phyloP scores from a whole-genome alignment of 2,888 invertebrate species.

The Meliscaeva auricollis region DNA sequence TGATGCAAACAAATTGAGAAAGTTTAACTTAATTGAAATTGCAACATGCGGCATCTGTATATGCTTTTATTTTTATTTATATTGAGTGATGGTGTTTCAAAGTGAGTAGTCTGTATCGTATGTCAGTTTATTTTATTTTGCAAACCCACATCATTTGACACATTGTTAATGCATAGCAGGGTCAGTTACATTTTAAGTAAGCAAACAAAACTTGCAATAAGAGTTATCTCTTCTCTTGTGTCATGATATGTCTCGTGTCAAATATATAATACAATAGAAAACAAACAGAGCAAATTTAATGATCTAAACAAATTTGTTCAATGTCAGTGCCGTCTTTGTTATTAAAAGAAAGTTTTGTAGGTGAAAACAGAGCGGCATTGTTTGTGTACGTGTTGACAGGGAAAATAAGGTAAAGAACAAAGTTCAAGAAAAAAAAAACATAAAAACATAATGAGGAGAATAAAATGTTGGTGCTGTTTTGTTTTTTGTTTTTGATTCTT shows the following conservation, averaged over 20 bases:
- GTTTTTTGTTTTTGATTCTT: not conserved
- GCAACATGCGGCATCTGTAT: slow-evolving; percentile 13
- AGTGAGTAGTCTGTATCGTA: not conserved
- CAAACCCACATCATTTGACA: slow-evolving; percentile 11
- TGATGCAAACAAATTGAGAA: slow-evolving; percentile 48
- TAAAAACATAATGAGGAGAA: too few species aligned
- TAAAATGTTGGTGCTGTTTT: not conserved
- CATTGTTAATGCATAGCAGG: not conserved
- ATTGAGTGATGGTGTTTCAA: slow-evolving; percentile 1
- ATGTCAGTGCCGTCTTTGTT: slow-evolving; percentile 38
- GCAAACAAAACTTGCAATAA: slow-evolving; percentile 7
- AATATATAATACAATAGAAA: slow-evolving; percentile 8
- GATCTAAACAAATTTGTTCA: slow-evolving; percentile 39
- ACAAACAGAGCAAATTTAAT: slow-evolving; percentile 18
- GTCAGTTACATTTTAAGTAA: slow-evolving; percentile 13
- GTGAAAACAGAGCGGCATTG: slow-evolving; percentile 20
- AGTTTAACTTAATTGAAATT: slow-evolving; percentile 62
- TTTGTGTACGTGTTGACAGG: slow-evolving; percentile 31
- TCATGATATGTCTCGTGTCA: slow-evolving; percentile 34
- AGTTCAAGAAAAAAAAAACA: slow-evolving; percentile 5
- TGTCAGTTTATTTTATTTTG: slow-evolving; percentile 8
- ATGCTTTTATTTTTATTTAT: not conserved
- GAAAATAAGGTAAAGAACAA: slow-evolving; percentile 1
- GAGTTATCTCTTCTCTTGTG: slow-evolving; percentile 10
- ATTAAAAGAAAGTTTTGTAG: slow-evolving; percentile 52